phyloP scores from a whole-genome alignment of 2,113 vertebrate species.

The Mobula hypostoma region DNA sequence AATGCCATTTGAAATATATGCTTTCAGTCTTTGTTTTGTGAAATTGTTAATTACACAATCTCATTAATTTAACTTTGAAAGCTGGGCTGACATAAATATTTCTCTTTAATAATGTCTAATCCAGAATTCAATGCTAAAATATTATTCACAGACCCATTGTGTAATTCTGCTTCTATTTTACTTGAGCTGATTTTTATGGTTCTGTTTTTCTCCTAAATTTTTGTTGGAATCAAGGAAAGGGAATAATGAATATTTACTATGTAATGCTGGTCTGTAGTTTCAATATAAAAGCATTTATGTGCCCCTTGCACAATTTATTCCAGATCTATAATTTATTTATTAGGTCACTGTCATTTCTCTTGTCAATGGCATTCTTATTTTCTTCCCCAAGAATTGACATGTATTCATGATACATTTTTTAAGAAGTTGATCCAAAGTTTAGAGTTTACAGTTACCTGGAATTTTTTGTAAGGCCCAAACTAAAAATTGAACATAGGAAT shows the following conservation, averaged over 20 bases:
- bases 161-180: neutral
- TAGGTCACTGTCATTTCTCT: neutral
- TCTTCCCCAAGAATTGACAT: neutral
- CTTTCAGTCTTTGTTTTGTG: neutral
- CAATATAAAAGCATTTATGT: neutral
- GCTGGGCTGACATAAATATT: neutral
- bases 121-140: neutral
- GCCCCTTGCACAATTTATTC: neutral
- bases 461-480: too few species aligned
- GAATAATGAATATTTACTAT: neutral
- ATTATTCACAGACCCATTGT: neutral
- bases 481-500: too few species aligned
- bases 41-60: neutral
- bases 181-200: neutral
- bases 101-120: neutral
- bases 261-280: neutral
- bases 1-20: too few species aligned
- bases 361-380: neutral
- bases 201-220: neutral
- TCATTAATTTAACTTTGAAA: neutral
- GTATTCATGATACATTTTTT: neutral
- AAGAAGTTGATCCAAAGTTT: neutral
- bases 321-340: neutral
- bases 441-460: neutral
- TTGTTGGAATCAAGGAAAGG: neutral